Percentiles rank a stretch among this genome's conserved stretches.
phyloP scores from a whole-genome alignment of 2,113 vertebrate species.

The Caracal caracal region DNA sequence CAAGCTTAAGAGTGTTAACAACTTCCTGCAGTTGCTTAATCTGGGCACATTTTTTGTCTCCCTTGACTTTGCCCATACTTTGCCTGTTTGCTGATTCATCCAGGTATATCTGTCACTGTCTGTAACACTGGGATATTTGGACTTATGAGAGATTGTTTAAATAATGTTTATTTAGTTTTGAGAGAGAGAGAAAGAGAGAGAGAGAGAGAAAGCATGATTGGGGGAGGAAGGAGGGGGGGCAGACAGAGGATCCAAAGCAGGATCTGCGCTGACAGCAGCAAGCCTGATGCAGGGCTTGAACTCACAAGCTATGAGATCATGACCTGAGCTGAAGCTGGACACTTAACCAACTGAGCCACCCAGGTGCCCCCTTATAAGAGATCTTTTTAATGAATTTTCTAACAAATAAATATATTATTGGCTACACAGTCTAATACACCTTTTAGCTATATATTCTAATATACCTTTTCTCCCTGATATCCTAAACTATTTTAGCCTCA shows the following conservation, averaged over 20 bases:
- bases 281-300: too few species aligned
- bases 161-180: neutral
- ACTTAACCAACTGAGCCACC: too few species aligned
- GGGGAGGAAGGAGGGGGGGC: too few species aligned
- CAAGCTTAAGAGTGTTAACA: neutral
- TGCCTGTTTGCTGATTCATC: neutral
- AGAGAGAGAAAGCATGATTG: too few species aligned
- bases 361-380: neutral
- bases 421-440: neutral
- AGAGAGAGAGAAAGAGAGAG: too few species aligned
- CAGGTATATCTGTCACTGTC: neutral
- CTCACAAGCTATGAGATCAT: too few species aligned
- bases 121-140: neutral
- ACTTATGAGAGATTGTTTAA: neutral
- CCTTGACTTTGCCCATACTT: neutral
- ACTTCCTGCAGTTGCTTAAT: neutral
- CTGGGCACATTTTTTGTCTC: neutral
- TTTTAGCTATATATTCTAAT: neutral
- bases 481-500: constrained; percentile 2
- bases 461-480: neutral
- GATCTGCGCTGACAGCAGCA: too few species aligned
- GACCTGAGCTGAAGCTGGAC: too few species aligned
- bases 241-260: too few species aligned
- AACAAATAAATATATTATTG: neutral
- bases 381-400: neutral